Percentiles rank a stretch among this genome's conserved stretches.
phyloP scores from a whole-genome alignment of 2,113 vertebrate genomes.

The Corapipo altera region DNA sequence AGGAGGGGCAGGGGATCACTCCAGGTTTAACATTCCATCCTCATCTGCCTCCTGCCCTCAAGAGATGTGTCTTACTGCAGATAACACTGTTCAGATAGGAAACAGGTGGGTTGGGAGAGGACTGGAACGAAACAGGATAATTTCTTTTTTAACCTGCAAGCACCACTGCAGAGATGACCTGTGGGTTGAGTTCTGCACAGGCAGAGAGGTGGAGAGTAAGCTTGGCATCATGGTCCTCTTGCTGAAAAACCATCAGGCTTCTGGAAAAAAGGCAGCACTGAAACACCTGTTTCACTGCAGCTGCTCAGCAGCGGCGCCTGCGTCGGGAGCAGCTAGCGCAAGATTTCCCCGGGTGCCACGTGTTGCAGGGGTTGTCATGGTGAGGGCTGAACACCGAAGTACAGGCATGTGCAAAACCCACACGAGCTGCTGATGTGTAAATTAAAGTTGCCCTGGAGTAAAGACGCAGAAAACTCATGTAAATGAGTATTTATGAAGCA shows the following conservation, averaged over 20 bases:
- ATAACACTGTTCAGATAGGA: accelerated
- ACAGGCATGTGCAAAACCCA: neutral
- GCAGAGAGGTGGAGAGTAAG: neutral
- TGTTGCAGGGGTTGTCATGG: neutral
- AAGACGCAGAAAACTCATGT: neutral
- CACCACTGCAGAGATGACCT: neutral
- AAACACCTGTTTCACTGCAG: neutral
- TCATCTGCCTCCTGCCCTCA: neutral
- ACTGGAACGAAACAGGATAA: accelerated
- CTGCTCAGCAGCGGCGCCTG: neutral
- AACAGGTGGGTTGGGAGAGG: accelerated
- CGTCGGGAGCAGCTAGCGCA: neutral
- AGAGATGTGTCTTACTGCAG: accelerated
- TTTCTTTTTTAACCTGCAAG: neutral
- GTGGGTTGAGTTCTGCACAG: accelerated
- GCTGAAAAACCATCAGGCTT: neutral
- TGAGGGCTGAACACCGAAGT: neutral
- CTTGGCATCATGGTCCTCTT: neutral
- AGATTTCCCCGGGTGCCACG: accelerated
- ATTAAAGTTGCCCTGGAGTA: neutral
- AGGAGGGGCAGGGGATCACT: neutral
- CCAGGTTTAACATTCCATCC: neutral
- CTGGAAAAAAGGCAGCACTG: neutral
- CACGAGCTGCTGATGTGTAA: neutral
- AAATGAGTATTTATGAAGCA: neutral